These are phyloP conservation scores for Caerostris darwini DNA, from an alignment of 1,140 invertebrate species.

Conservation along the genomic window DNA sequence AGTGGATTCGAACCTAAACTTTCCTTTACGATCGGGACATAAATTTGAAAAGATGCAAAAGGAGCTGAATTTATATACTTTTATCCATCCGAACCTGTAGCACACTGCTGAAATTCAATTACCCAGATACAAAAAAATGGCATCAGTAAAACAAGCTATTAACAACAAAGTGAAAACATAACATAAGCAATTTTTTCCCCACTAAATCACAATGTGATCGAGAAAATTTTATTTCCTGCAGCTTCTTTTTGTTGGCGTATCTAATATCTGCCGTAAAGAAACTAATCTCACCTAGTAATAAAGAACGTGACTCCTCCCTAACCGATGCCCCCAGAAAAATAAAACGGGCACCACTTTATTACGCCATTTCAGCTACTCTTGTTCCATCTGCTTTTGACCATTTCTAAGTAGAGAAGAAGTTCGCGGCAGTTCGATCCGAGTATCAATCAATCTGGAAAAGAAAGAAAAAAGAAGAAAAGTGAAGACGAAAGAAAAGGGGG, in stretches of 20 bases:
- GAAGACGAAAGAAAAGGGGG: no score
- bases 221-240: not conserved
- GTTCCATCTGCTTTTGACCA: conserved; percentile 37
- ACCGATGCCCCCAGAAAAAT: not conserved
- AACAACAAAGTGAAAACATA: not conserved
- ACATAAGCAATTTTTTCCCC: not conserved
- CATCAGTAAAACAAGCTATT: not conserved
- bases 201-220: not conserved
- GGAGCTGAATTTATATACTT: no score
- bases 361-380: conserved; percentile 23
- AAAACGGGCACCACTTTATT: conserved; percentile 19
- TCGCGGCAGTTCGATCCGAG: not conserved
- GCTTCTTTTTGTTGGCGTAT: not conserved
- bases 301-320: not conserved
- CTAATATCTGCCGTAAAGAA: conserved; percentile 29
- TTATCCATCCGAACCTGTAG: no score
- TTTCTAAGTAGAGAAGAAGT: conserved; percentile 22
- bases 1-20: no score
- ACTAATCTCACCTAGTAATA: conserved; percentile 12
- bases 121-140: no score
- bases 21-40: no score
- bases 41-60: no score
- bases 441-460: conserved; percentile 41
- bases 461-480: not conserved
- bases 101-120: no score